phyloP scores from a whole-genome alignment of 2,888 invertebrate species.

The Drosophila kokeensis region DNA sequence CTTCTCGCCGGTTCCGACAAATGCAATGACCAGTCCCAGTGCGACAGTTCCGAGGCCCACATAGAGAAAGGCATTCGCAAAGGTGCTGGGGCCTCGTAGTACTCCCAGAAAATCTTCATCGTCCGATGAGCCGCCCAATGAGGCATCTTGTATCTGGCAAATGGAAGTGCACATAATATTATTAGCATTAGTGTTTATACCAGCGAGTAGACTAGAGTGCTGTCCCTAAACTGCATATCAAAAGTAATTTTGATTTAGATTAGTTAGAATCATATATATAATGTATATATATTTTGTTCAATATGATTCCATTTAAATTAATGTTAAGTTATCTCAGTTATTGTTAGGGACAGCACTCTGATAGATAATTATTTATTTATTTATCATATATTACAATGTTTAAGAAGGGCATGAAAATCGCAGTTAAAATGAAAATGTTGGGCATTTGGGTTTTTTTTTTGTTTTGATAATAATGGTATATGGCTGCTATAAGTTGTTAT shows the following conservation, averaged over 20 bases:
- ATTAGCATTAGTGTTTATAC: slow-evolving; percentile 3
- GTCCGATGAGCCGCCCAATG: slow-evolving; percentile 92
- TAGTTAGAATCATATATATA: background rate
- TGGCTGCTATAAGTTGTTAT: slow-evolving; percentile 28
- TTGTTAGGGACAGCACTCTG: slow-evolving; percentile 15
- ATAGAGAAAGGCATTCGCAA: slow-evolving; percentile 93
- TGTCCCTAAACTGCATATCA: slow-evolving; percentile 2
- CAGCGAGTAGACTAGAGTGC: slow-evolving; percentile 7
- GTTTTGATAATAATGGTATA: slow-evolving; percentile 17
- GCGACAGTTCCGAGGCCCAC: slow-evolving; percentile 93
- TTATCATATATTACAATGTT: slow-evolving; percentile 7
- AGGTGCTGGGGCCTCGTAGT: slow-evolving; percentile 90
- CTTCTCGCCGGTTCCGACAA: slow-evolving; percentile 96
- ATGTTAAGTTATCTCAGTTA: background rate
- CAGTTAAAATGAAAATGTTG: slow-evolving; percentile 49
- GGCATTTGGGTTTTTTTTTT: slow-evolving; percentile 16
- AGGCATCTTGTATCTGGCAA: slow-evolving; percentile 92
- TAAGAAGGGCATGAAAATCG: slow-evolving; percentile 44
- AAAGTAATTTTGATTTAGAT: background rate
- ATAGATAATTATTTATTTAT: background rate
- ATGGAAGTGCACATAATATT: slow-evolving; percentile 5
- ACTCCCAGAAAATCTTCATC: slow-evolving; percentile 90
- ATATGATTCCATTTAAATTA: background rate
- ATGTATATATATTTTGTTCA: background rate
- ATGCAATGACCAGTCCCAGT: slow-evolving; percentile 93